These are phyloP conservation scores for Microplitis manilae DNA, from an alignment of 2,888 invertebrate species.

Conservation along the genomic window DNA sequence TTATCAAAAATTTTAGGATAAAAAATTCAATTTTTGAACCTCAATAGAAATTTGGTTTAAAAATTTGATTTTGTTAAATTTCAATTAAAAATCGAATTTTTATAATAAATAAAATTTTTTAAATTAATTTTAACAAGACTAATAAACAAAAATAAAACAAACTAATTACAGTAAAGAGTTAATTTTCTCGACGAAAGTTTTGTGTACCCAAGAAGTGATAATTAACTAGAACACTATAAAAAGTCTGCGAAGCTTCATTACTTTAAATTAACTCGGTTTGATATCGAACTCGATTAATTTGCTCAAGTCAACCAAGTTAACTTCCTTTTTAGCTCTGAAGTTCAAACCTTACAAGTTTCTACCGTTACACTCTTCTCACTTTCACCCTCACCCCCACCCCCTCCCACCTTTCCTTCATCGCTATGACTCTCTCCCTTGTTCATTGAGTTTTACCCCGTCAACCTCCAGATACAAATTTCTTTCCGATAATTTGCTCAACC, in stretches of 20 bases:
- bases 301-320: constrained; percentile 14
- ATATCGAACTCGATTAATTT: constrained; percentile 29
- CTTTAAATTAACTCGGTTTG: constrained; percentile 15
- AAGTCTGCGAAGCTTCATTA: neutral
- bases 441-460: constrained; percentile 7
- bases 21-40: too few species aligned
- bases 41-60: too few species aligned
- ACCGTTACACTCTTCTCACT: too few species aligned
- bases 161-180: neutral
- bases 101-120: too few species aligned
- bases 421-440: neutral
- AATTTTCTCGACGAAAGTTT: neutral
- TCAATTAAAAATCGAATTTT: too few species aligned
- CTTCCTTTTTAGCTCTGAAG: constrained; percentile 14
- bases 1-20: too few species aligned
- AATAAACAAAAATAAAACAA: too few species aligned
- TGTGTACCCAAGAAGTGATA: neutral
- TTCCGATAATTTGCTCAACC: neutral
- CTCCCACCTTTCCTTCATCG: neutral
- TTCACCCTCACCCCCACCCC: neutral
- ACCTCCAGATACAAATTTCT: neutral
- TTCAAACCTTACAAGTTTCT: constrained; percentile 13
- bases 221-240: neutral
- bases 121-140: too few species aligned
- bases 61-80: too few species aligned